These are phyloP conservation scores for Drosophila pseudoobscura DNA, from an alignment of 1,140 invertebrate species.

Conservation along the genomic window DNA sequence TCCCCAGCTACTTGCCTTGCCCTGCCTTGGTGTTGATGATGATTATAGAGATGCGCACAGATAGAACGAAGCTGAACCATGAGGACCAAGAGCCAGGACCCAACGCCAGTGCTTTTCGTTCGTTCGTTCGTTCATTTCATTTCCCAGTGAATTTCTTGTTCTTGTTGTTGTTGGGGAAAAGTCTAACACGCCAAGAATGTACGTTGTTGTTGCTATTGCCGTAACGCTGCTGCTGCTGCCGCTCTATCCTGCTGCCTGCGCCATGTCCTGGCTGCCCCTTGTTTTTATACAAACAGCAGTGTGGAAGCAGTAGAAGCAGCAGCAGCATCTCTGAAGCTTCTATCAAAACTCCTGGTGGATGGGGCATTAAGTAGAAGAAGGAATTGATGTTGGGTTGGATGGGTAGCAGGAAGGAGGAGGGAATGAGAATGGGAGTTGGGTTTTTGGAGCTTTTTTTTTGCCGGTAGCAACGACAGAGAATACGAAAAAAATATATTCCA, in stretches of 20 bases:
- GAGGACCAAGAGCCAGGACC: slow-evolving; percentile 14
- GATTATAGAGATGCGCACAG: slow-evolving; percentile 79
- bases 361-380: slow-evolving; percentile 21
- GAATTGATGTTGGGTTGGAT: slow-evolving; percentile 46
- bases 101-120: slow-evolving; percentile 35
- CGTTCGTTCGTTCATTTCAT: slow-evolving; percentile 43
- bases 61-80: slow-evolving; percentile 61
- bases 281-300: slow-evolving; percentile 70
- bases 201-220: slow-evolving; percentile 59
- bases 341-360: slow-evolving; percentile 42
- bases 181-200: slow-evolving; percentile 79
- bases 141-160: slow-evolving; percentile 49
- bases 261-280: slow-evolving; percentile 40
- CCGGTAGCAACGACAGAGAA: slow-evolving; percentile 40
- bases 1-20: slow-evolving; percentile 9
- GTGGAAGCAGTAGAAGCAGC: slow-evolving; percentile 21
- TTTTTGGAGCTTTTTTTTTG: slow-evolving; percentile 26
- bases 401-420: slow-evolving; percentile 26
- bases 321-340: slow-evolving; percentile 30
- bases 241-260: slow-evolving; percentile 32
- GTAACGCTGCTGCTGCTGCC: slow-evolving; percentile 31
- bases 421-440: too few species aligned
- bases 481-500: slow-evolving; percentile 67
- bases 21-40: slow-evolving; percentile 78
- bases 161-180: slow-evolving; percentile 64